Base-by-base conservation (phyloP, 1,140 invertebrate genomes). In the Parasteatoda tepidariorum region DNA sequence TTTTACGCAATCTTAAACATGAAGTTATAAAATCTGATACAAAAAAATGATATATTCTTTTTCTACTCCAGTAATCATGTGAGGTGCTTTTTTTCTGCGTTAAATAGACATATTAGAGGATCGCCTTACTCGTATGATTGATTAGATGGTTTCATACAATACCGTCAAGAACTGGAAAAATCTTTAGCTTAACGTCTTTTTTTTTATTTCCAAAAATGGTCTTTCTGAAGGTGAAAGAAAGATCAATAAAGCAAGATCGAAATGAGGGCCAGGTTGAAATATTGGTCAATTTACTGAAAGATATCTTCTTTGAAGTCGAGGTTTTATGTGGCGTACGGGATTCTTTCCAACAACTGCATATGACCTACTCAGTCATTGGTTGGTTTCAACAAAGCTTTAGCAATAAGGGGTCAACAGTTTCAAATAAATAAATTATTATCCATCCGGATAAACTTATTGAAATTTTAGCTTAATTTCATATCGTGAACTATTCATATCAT, bases 201-300 rank as follows among this genome's bases (percentile, higher is more conserved):
- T 79, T 75, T 22, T 18, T 15, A 1, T 6, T 61, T 26, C 64
- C 33, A 79, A 64, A 64, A 26, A 26, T 64, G 24, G 38, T 48
- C 74, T 79, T 79, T 22, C 64, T 66, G 48, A 68, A 79, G 76
- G 64, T 79, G 76, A n/a, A 33, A 68, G 76, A 38, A 28, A 68
- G 68, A 79, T 79, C 76, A 57, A 79, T 79, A 68, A 67, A 57
- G 61, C 34, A 68, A 34, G 33, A 79, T 54, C 26, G 64, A 68
- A 79, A 33, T 79, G 62, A 15, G 18, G 41, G 38, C 38, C 38
- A 48, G 22, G 31, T 68, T 79, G 76, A 79, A 79, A 68, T 79
- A 79, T 79, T 79, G 76, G 76, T 79, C 76, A 79, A 79, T 79
- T 79, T 79, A 57, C 62, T 55, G 57, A 13, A 34, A 54, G 41